phyloP scores from a whole-genome alignment of 2,797 vertebrate genomes.

The Sorex maritimensis region DNA sequence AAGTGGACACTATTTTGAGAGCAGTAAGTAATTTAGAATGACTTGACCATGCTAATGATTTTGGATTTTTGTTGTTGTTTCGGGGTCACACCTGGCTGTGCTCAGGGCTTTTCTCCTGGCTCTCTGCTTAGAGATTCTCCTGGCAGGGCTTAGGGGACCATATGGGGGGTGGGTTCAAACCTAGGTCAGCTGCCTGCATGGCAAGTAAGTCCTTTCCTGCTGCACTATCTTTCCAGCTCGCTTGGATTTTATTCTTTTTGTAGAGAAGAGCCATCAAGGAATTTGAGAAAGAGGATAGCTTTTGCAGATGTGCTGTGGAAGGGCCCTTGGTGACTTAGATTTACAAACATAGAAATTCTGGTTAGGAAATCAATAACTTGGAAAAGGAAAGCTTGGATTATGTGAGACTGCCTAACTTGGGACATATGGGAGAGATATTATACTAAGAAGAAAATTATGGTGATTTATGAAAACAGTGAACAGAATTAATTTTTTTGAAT shows the following conservation, averaged over 20 bases:
- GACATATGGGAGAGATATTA: neutral
- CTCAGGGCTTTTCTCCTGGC: too few species aligned
- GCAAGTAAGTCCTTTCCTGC: too few species aligned
- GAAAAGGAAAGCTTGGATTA: conserved; percentile 38
- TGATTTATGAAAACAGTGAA: conserved; percentile 31
- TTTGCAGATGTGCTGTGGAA: conserved; percentile 67
- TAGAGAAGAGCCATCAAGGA: conserved; percentile 29
- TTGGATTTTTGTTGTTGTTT: neutral
- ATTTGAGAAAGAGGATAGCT: conserved; percentile 46
- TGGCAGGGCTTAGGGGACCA: too few species aligned
- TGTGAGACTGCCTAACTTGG: conserved; percentile 25
- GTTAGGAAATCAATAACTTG: conserved; percentile 2
- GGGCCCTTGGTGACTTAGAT: neutral
- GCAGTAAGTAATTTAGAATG: conserved; percentile 63
- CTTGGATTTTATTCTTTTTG: conserved; percentile 47
- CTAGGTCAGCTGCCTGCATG: too few species aligned
- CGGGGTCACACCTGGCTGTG: too few species aligned
- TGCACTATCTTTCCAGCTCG: too few species aligned
- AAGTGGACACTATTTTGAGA: conserved; percentile 67
- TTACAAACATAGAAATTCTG: neutral
- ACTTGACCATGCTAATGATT: conserved; percentile 40
- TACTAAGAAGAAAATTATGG: conserved; percentile 1
- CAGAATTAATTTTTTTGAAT: neutral
- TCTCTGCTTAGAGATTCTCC: too few species aligned
- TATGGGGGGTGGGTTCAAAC: too few species aligned